Conservation (phyloP, 2,888 invertebrate genomes). For the Sinhomidia bicolor region DNA sequence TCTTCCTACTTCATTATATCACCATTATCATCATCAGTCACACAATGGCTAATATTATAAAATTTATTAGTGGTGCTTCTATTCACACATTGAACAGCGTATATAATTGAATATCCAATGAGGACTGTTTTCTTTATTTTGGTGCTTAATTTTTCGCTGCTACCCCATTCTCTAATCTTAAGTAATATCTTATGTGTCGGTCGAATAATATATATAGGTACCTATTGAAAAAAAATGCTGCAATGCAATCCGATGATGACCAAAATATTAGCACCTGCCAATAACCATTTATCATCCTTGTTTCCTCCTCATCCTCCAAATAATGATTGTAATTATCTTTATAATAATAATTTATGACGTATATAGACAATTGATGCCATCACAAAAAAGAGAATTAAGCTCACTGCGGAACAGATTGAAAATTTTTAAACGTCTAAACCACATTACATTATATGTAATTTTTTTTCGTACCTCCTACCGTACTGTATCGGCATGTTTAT, state of each 20-base stretch:
- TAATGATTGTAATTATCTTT: slow-evolving; percentile 54
- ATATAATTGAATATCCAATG: slow-evolving; percentile 46
- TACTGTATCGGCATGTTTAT: slow-evolving; percentile 31
- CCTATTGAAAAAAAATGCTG: background rate
- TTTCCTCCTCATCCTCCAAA: slow-evolving; percentile 54
- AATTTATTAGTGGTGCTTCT: slow-evolving; percentile 37
- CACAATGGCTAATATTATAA: slow-evolving; percentile 40
- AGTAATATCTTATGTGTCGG: background rate
- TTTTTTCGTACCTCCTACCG: slow-evolving; percentile 38
- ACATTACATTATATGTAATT: no score
- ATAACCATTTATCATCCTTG: slow-evolving; percentile 46
- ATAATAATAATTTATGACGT: slow-evolving; percentile 47
- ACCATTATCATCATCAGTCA: slow-evolving; percentile 49
- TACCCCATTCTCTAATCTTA: slow-evolving; percentile 18
- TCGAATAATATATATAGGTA: background rate
- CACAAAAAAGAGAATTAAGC: background rate
- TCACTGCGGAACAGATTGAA: slow-evolving; percentile 52
- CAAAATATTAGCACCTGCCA: slow-evolving; percentile 57
- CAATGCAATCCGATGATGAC: slow-evolving; percentile 9
- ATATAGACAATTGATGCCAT: slow-evolving; percentile 14
- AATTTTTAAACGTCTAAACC: slow-evolving; percentile 44
- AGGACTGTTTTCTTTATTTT: slow-evolving; percentile 31
- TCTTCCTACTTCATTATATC: slow-evolving; percentile 59
- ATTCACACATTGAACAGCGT: slow-evolving; percentile 55
- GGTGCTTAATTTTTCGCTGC: slow-evolving; percentile 35